A percentile compares a stretch with the other conserved stretches of the same genome.
phyloP scores from a whole-genome alignment of 2,797 vertebrate genomes.

The Parambassis ranga region DNA sequence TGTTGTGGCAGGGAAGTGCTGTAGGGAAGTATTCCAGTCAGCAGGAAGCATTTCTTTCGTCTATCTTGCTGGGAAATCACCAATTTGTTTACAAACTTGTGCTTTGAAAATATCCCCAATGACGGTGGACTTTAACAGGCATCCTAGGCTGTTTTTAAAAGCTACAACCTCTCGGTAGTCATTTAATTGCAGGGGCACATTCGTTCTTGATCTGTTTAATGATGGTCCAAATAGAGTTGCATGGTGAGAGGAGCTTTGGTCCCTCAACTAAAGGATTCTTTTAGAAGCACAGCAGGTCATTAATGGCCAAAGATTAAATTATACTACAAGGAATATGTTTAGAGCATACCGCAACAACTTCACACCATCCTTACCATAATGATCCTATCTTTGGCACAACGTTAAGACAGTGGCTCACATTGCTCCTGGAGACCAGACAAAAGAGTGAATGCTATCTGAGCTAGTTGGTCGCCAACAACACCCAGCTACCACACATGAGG shows the following conservation, averaged over 20 bases:
- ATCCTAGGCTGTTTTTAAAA: neutral
- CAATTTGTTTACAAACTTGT: slow-evolving; percentile 1
- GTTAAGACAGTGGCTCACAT: too few species aligned
- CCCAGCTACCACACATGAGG: too few species aligned
- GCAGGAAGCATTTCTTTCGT: slow-evolving; percentile 1
- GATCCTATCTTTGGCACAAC: too few species aligned
- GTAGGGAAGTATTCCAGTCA: slow-evolving; percentile 21
- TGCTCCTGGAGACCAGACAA: too few species aligned
- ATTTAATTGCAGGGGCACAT: neutral
- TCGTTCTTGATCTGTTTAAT: neutral
- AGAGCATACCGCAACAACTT: too few species aligned
- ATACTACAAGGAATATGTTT: neutral
- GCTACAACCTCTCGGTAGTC: neutral
- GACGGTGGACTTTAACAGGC: neutral
- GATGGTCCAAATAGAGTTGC: neutral
- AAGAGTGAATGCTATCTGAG: too few species aligned
- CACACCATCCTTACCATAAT: too few species aligned
- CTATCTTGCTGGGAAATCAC: neutral
- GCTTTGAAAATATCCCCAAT: slow-evolving; percentile 1
- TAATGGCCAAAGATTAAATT: neutral
- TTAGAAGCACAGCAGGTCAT: neutral
- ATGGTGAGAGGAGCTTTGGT: neutral
- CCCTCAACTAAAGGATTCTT: neutral
- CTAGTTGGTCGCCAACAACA: too few species aligned
- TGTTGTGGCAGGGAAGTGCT: slow-evolving; percentile 1